phyloP scores from a whole-genome alignment of 1,140 invertebrate species.

The Helicoverpa armigera region DNA sequence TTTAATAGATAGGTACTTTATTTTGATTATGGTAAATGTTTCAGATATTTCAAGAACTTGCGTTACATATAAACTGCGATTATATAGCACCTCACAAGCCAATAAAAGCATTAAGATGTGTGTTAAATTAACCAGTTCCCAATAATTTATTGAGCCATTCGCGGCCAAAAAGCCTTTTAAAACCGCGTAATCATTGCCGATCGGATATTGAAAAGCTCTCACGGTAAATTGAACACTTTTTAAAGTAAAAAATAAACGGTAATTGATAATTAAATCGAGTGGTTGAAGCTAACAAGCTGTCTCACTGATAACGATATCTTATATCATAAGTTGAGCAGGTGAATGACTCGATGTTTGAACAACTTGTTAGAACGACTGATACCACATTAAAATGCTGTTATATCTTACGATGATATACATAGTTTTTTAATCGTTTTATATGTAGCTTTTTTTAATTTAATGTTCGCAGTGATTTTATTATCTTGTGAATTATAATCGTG shows the following conservation, averaged over 20 bases:
- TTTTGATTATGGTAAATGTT: no score
- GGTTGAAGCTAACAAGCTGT: conserved; percentile 54
- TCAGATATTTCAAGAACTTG: no score
- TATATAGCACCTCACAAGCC: background rate
- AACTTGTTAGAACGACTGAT: conserved; percentile 57
- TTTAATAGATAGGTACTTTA: no score
- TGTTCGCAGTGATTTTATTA: background rate
- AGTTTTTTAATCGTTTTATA: conserved; percentile 31
- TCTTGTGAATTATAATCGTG: background rate
- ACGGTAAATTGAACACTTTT: background rate
- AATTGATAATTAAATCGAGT: conserved; percentile 35
- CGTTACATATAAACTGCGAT: no score
- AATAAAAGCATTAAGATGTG: conserved; percentile 8
- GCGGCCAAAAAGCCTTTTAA: background rate
- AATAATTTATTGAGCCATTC: conserved; percentile 9
- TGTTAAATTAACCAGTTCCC: conserved; percentile 13
- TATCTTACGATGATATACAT: conserved; percentile 17
- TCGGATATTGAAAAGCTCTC: conserved; percentile 1
- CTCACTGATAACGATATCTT: conserved; percentile 65
- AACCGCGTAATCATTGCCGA: conserved; percentile 1
- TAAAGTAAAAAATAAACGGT: conserved; percentile 17
- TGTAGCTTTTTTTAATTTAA: conserved; percentile 22
- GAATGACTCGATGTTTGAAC: conserved; percentile 62
- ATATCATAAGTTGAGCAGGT: conserved; percentile 71
- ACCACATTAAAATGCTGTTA: conserved; percentile 70